phyloP scores from a whole-genome alignment of 2,888 invertebrate species.

The Drosophila demipolita region DNA sequence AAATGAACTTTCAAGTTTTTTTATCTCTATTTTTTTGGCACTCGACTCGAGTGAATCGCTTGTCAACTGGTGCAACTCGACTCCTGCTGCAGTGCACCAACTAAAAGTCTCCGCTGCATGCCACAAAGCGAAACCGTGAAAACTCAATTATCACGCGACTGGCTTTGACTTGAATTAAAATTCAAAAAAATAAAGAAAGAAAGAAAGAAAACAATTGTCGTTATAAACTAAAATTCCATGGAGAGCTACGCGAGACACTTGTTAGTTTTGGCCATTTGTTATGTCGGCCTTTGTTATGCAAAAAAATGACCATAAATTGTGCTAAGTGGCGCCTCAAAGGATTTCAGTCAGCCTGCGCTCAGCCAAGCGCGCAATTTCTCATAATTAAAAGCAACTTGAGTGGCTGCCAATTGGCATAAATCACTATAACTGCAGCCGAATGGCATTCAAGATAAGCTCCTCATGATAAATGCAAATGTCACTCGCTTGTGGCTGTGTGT shows the following conservation, averaged over 20 bases:
- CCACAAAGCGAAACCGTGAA: slow-evolving; percentile 37
- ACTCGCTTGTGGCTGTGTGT: slow-evolving; percentile 3
- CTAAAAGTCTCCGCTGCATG: slow-evolving; percentile 12
- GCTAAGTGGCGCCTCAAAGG: slow-evolving; percentile 58
- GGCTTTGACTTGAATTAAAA: slow-evolving; percentile 56
- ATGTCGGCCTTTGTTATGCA: slow-evolving; percentile 59
- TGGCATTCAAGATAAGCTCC: slow-evolving; percentile 47
- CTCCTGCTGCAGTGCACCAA: slow-evolving; percentile 47
- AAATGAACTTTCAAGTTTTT: slow-evolving; percentile 23
- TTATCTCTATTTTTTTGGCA: slow-evolving; percentile 16
- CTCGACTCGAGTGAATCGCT: slow-evolving; percentile 14
- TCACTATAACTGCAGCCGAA: slow-evolving; percentile 42
- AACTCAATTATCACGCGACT: slow-evolving; percentile 61
- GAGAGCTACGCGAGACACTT: slow-evolving; percentile 34
- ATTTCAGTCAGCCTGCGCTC: slow-evolving; percentile 8
- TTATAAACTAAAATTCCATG: slow-evolving; percentile 2
- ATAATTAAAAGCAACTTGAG: slow-evolving; percentile 67
- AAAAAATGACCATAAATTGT: slow-evolving; percentile 63
- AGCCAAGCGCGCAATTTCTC: slow-evolving; percentile 49
- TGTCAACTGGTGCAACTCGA: slow-evolving; percentile 28
- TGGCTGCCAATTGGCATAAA: slow-evolving; percentile 64
- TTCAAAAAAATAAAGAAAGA: slow-evolving; percentile 33
- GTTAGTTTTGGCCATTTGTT: slow-evolving; percentile 50
- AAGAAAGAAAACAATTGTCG: not conserved
- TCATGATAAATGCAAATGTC: slow-evolving; percentile 40